Conservation (phyloP, 30 jellyfish, hydroid and myxozoan species). For the Euphysa ruthae region DNA sequence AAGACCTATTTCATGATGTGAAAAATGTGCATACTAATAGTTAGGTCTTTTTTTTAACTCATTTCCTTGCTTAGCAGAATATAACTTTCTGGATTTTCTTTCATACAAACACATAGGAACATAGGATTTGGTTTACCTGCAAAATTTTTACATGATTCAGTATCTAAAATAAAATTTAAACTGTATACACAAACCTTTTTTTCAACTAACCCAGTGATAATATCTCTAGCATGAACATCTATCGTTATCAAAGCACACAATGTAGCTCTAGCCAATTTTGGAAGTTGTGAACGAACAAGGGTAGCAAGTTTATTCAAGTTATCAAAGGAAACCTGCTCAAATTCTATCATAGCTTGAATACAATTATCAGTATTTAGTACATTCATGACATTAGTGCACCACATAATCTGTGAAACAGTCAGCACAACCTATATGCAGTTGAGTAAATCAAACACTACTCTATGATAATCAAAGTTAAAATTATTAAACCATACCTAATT, state of each 20-base stretch:
- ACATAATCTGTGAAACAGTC: slow-evolving; percentile 90
- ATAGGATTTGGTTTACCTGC: too few relatives aligned
- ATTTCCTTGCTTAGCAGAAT: too few relatives aligned
- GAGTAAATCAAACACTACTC: too few relatives aligned
- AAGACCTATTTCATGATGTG: too few relatives aligned
- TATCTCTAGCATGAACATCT: slow-evolving; percentile 97
- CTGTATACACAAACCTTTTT: slow-evolving; percentile 33
- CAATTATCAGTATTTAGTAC: slow-evolving; percentile 42
- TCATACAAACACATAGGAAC: too few relatives aligned
- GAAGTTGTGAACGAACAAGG: slow-evolving; percentile 87
- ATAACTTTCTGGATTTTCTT: too few relatives aligned
- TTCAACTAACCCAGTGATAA: slow-evolving; percentile 76
- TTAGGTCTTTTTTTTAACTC: too few relatives aligned
- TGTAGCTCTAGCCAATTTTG: slow-evolving; percentile 73
- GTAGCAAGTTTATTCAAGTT: slow-evolving; percentile 85
- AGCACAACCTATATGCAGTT: slow-evolving; percentile 72
- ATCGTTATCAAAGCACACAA: slow-evolving; percentile 91
- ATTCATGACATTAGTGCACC: slow-evolving; percentile 84
- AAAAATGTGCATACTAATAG: too few relatives aligned
- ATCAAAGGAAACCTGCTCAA: slow-evolving; percentile 74
- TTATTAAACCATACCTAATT: too few relatives aligned
- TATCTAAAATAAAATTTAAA: too few relatives aligned
- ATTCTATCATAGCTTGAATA: slow-evolving; percentile 32
- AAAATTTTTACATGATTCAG: too few relatives aligned
- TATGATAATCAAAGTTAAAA: too few relatives aligned